A percentile compares a stretch with the other conserved stretches of the same genome.
Conservation (phyloP, 2,888 invertebrate species). For the Trichopria drosophilae region DNA sequence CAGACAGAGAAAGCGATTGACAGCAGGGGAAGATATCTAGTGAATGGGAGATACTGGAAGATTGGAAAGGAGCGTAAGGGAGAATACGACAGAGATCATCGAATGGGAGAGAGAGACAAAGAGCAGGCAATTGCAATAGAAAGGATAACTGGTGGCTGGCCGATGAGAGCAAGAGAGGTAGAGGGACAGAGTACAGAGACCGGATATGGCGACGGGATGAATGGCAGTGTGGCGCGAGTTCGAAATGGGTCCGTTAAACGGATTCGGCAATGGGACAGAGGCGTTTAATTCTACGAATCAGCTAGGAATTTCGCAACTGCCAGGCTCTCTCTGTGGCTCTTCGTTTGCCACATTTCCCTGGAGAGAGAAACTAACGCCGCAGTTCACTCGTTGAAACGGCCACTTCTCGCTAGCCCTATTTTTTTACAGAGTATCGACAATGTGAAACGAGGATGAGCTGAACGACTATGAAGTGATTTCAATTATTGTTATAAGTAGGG, state of each 20-base stretch:
- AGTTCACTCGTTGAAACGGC: constrained; percentile 1
- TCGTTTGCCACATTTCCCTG: constrained; percentile 38
- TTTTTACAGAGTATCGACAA: constrained; percentile 2
- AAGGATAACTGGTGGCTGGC: no score
- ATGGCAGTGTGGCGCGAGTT: constrained; percentile 35
- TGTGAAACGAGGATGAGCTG: not conserved
- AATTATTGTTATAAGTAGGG: no score
- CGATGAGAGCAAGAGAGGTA: not conserved
- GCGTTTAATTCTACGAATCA: constrained; percentile 51
- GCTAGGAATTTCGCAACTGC: constrained; percentile 43
- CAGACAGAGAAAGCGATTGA: no score
- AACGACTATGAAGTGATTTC: no score
- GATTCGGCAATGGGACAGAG: constrained; percentile 44
- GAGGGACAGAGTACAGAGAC: not conserved
- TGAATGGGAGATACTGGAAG: no score
- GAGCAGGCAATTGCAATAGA: no score
- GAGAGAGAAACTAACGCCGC: constrained; percentile 11
- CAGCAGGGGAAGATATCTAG: no score
- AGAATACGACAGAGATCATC: constrained; percentile 21
- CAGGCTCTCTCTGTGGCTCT: constrained; percentile 28
- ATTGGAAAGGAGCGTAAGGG: constrained; percentile 28
- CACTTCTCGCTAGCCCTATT: constrained; percentile 9
- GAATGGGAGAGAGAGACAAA: constrained; percentile 4
- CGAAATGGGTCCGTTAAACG: constrained; percentile 45
- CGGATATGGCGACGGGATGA: constrained; percentile 35